Base-by-base conservation (phyloP, 2,113 vertebrate genomes). In the Sterna hirundo region DNA sequence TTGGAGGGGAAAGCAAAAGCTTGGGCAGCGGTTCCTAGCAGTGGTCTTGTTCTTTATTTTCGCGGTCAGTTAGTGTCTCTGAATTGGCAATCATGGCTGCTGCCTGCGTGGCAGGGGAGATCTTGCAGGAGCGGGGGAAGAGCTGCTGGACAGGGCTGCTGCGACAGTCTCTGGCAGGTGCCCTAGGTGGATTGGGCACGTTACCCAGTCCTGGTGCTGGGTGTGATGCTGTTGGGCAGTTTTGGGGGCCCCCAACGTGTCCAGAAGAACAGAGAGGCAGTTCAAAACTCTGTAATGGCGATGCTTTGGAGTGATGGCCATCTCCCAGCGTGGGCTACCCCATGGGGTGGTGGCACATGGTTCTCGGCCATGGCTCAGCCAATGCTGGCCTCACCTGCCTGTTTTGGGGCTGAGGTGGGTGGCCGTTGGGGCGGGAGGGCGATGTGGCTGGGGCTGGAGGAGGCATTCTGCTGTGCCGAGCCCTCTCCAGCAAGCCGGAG, bases 401-500 rank as follows among this genome's bases (percentile, higher is more conserved):
- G 5, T 77, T 83, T 22, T 42, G 80, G 60, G 65, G 36, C 52
- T 55, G 51, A 30, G n/a, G 44, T 1, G 2, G 34, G 72, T 0
- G 5, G 54, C 29, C 47, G 36, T n/a, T 0, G 4, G 38, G 46
- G 34, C 0, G 0, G 27, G n/a, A 60, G 11, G 10, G 22, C 0
- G 12, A 71, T 25, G 46, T 52, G 46, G 17, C 74, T 64, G 62
- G 54, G 64, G 64, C 51, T 62, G 66, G 34, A 66, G 79, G 40
- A n/a, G 36, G 51, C 57, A 18, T 20, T 32, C 32, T 38, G 40
- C 30, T 79, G 36, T 47, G 26, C 55, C 2, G 7, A 62, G 30
- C 40, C 15, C 54, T 68, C 54, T 42, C 22, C 47, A 29, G 38
- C 60, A 10, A 58, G 60, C 60, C 9, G 4, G 22, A 76, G 66